Evolutionary conservation across 2,113 vertebrate genomes (phyloP).

Genomic region (Chloropsis hardwickii): DNA sequence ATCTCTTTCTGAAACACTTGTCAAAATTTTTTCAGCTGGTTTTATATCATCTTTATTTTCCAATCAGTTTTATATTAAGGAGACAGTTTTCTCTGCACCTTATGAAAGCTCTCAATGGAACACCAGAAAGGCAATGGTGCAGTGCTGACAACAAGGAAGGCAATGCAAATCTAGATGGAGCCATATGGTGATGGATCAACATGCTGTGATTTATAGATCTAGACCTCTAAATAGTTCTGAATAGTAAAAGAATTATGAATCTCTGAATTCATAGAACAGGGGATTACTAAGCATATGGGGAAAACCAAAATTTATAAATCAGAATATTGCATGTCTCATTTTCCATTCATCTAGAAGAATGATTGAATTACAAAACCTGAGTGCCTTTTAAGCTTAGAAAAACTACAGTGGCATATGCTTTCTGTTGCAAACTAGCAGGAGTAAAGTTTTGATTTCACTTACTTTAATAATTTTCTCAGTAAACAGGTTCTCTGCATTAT

Average conservation of each 20-base stretch:
- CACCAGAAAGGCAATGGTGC: accelerated
- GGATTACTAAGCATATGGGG: not conserved
- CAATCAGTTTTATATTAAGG: not conserved
- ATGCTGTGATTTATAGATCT: not conserved
- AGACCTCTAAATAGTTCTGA: not conserved
- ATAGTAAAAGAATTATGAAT: not conserved
- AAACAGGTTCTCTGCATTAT: not conserved
- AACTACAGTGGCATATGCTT: not conserved
- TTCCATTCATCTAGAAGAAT: not conserved
- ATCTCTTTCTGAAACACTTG: not conserved
- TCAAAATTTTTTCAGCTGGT: not conserved
- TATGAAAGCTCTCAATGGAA: not conserved
- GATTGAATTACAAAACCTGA: not conserved
- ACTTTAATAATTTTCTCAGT: not conserved
- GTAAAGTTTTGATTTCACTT: not conserved
- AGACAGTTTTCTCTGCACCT: not conserved
- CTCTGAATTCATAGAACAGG: not conserved
- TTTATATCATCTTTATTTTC: slow-evolving; percentile 25
- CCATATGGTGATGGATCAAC: not conserved
- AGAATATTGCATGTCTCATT: not conserved
- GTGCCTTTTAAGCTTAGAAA: not conserved
- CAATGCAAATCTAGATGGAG: not conserved
- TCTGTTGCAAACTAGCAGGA: not conserved
- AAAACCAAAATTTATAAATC: not conserved
- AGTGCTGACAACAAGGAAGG: not conserved